Evolutionary conservation across 2,113 vertebrate species (phyloP).

Genomic region (Furnarius figulus): DNA sequence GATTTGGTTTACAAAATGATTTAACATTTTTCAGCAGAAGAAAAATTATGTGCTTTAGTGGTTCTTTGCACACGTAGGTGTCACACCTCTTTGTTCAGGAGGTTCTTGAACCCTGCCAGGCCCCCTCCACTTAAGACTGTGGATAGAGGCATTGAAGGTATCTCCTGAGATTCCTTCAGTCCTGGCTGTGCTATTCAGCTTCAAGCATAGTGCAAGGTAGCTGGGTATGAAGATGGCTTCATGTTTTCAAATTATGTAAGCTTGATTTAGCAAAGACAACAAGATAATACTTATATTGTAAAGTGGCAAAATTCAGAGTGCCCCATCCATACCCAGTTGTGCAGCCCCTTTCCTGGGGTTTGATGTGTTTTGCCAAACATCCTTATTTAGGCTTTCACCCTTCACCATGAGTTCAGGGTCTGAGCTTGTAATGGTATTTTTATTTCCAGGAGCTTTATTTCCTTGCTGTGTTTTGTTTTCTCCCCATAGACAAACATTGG

Average conservation of each 20-base stretch:
- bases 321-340: neutral
- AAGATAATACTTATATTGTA: neutral
- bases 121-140: neutral
- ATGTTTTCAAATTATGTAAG: neutral
- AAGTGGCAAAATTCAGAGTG: neutral
- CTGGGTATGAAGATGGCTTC: neutral
- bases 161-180: neutral
- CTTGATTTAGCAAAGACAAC: neutral
- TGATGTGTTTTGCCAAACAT: neutral
- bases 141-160: neutral
- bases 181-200: neutral
- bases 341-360: neutral
- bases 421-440: neutral
- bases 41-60: neutral
- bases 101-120: neutral
- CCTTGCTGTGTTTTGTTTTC: conserved; percentile 17
- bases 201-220: neutral
- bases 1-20: neutral
- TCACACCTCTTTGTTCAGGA: neutral
- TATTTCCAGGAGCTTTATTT: neutral
- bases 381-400: neutral
- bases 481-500: conserved; percentile 88
- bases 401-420: neutral
- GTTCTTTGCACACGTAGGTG: neutral
- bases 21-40: neutral